Percentiles rank a stretch among this genome's conserved stretches.
phyloP scores from a whole-genome alignment of 2,797 vertebrate genomes.

The Tenualosa thibaudeaui region DNA sequence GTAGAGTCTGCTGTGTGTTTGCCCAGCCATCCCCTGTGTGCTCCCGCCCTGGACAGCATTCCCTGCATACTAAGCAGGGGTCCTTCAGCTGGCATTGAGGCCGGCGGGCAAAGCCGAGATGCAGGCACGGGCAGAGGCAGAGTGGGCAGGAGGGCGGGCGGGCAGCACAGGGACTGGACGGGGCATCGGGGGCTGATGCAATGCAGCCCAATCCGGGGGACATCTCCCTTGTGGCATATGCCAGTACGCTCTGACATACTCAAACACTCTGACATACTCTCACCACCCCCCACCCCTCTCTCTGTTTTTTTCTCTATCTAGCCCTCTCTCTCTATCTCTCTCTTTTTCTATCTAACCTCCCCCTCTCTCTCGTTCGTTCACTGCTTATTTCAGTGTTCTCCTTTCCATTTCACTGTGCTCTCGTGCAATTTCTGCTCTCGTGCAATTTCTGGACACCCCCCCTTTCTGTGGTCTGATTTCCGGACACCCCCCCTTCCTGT shows the following conservation, averaged over 20 bases:
- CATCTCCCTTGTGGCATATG: slow-evolving; percentile 54
- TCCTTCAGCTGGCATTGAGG: slow-evolving; percentile 32
- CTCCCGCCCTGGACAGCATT: not conserved
- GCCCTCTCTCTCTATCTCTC: not conserved
- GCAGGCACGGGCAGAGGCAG: not conserved
- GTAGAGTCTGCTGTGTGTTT: not conserved
- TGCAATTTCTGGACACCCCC: not conserved
- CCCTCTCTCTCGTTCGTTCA: not conserved
- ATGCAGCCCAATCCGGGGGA: slow-evolving; percentile 16
- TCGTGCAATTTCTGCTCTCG: not conserved
- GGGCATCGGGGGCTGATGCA: not conserved
- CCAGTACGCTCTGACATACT: slow-evolving; percentile 44
- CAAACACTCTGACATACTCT: slow-evolving; percentile 41
- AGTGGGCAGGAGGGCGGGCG: not conserved
- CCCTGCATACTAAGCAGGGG: slow-evolving; percentile 50
- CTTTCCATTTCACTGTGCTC: not conserved
- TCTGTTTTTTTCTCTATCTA: not conserved
- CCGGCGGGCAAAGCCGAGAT: not conserved
- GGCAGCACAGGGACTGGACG: not conserved
- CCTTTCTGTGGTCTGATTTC: not conserved
- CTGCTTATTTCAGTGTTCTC: not conserved
- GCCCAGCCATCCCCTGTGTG: not conserved
- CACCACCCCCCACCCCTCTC: not conserved
- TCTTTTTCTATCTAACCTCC: not conserved
- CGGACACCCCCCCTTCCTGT: not conserved